Evolutionary conservation across 30 jellyfish, hydroid and myxozoan species (phyloP).

Genomic region (Cassiopea xamachana): DNA sequence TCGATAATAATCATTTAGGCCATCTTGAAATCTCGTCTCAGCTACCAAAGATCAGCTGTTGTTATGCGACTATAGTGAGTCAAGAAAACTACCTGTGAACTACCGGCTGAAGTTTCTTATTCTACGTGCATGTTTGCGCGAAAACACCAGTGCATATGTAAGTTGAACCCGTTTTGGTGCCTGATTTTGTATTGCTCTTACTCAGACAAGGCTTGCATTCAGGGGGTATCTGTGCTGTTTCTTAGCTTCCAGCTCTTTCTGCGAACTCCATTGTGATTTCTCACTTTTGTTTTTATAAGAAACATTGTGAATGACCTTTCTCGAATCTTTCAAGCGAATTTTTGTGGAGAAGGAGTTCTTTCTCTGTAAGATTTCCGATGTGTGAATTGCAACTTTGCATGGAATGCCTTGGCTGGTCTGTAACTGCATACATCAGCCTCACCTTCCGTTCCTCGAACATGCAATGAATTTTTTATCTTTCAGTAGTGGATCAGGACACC

Average conservation of each 20-base stretch:
- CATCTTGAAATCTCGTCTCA: background rate
- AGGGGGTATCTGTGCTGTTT: background rate
- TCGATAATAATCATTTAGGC: background rate
- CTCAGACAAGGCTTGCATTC: background rate
- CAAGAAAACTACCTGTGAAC: background rate
- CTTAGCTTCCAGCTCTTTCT: background rate
- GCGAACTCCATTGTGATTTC: too few relatives aligned
- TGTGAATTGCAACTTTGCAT: too few relatives aligned
- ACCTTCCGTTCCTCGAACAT: too few relatives aligned
- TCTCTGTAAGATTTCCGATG: too few relatives aligned
- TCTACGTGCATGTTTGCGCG: slow-evolving; percentile 16
- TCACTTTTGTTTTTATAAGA: too few relatives aligned
- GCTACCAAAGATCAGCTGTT: slow-evolving; percentile 1
- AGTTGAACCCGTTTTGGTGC: slow-evolving; percentile 1
- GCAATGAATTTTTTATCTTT: too few relatives aligned
- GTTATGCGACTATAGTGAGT: background rate
- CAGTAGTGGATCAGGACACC: too few relatives aligned
- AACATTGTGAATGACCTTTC: too few relatives aligned
- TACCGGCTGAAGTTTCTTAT: slow-evolving; percentile 1
- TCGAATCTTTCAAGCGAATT: too few relatives aligned
- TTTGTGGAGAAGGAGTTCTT: too few relatives aligned
- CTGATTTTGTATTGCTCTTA: background rate
- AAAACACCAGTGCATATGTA: background rate
- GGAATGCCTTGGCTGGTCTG: too few relatives aligned
- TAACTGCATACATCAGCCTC: too few relatives aligned